Evolutionary conservation across 1,140 invertebrate species (phyloP), one percentile per base, ranked within the genome.

Genomic region (Anastrepha obliqua): DNA sequence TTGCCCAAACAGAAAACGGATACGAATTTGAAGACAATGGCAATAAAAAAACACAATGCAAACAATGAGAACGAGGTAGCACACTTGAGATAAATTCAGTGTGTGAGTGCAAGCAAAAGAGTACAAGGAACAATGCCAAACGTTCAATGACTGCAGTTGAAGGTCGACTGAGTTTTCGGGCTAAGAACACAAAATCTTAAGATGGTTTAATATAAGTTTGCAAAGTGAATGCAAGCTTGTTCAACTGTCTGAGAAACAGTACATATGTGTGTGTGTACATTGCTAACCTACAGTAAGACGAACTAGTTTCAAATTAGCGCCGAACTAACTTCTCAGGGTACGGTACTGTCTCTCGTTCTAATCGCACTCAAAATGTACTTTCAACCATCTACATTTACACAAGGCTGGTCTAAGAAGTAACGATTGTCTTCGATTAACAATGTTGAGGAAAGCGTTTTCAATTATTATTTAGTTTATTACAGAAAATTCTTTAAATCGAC

Each of bases 131-230:
- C 67, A 74, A 74, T 74, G 67, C 44, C 67, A 17, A 74, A 42
- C 67, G 67, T 74, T 74, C 67, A 74, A 44, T 74, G 67, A 74
- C 67, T 74, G 67, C 67, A 74, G 42, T 74, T 74, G 67, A 74
- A 74, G 67, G 67, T 74, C 67, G 67, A 44, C 67, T 44, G 15
- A 74, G 13, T 74, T 74, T 74, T 74, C 39, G 67, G 67, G 67
- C 67, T 74, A 74, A 74, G 67, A 42, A 74, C 67, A 44, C 42
- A 15, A n/a, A 74, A 74, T 74, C 15, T 17, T 15, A 42, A 74
- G 51, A 55, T 11, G 51, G 11, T 11, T 15, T 3, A 47, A 42
- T 15, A 74, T n/a, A 74, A 47, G 67, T 74, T 17, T 74, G 15
- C 39, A 42, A 6, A n/a, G 67, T 42, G 44, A 11, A 44, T 74